Conservation (phyloP, 2,113 vertebrate species). For the Clarias magur region DNA sequence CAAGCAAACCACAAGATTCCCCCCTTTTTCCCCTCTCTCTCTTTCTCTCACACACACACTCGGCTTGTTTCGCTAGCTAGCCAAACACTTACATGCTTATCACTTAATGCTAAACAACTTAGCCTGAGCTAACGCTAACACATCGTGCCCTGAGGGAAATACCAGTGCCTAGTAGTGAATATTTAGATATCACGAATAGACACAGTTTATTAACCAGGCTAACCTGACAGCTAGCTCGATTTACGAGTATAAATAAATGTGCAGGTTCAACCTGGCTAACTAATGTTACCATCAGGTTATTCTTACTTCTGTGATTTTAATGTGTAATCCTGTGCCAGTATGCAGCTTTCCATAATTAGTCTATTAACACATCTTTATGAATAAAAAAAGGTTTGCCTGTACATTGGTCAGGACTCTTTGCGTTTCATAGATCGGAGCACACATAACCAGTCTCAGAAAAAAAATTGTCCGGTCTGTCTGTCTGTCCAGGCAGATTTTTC, state of each 20-base stretch:
- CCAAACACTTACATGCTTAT: not conserved
- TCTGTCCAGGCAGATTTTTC: too few species aligned
- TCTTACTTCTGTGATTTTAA: not conserved
- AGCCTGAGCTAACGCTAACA: not conserved
- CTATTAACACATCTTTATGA: not conserved
- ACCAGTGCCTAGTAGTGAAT: too few species aligned
- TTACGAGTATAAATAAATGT: not conserved
- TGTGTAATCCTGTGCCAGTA: not conserved
- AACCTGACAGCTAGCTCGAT: not conserved
- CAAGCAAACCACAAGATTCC: not conserved
- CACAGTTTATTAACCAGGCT: not conserved
- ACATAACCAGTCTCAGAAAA: too few species aligned
- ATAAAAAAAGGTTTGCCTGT: too few species aligned
- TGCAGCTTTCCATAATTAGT: not conserved
- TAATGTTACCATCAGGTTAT: not conserved
- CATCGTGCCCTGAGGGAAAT: not conserved
- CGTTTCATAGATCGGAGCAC: too few species aligned
- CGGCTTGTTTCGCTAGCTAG: not conserved
- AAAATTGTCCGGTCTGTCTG: too few species aligned
- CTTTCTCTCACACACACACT: not conserved
- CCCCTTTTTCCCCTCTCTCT: not conserved
- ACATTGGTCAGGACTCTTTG: too few species aligned
- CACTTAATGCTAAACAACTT: not conserved
- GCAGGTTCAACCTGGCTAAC: not conserved
- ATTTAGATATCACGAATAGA: too few species aligned